Evolutionary conservation across 2,113 vertebrate species (phyloP).

Genomic region (Pristiophorus japonicus): DNA sequence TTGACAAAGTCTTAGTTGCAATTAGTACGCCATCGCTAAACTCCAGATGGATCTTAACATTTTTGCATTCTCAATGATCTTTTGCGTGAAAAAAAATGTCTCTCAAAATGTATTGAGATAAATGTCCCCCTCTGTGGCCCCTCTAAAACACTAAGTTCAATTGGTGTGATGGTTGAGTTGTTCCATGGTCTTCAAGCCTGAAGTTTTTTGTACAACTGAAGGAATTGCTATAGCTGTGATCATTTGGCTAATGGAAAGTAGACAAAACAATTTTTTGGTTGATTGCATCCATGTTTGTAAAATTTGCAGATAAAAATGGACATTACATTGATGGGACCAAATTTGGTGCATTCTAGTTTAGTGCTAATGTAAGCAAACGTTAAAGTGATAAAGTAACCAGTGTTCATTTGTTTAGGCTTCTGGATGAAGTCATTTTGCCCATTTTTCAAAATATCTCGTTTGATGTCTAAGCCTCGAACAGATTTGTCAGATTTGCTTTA

Average conservation of each 20-base stretch:
- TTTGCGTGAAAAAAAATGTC: constrained; percentile 49
- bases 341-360: constrained; percentile 62
- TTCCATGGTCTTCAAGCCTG: not conserved
- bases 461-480: constrained; percentile 59
- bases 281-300: constrained; percentile 62
- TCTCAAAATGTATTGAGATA: constrained; percentile 47
- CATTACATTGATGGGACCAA: constrained; percentile 40
- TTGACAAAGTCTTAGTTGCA: constrained; percentile 55
- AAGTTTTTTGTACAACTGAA: not conserved
- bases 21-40: constrained; percentile 51
- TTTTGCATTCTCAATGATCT: constrained; percentile 48
- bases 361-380: constrained; percentile 67
- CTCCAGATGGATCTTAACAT: constrained; percentile 57
- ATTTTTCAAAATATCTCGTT: constrained; percentile 58
- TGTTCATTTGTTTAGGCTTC: constrained; percentile 39
- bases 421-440: constrained; percentile 53
- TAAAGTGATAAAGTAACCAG: constrained; percentile 9
- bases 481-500: constrained; percentile 55
- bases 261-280: constrained; percentile 54
- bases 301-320: constrained; percentile 44
- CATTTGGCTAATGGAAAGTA: constrained; percentile 56
- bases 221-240: constrained; percentile 47
- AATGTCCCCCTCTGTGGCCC: constrained; percentile 48
- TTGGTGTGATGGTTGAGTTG: not conserved
- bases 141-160: not conserved